These are phyloP conservation scores for Linnaemya tessellans DNA, from an alignment of 2,888 invertebrate species.

Conservation along the genomic window DNA sequence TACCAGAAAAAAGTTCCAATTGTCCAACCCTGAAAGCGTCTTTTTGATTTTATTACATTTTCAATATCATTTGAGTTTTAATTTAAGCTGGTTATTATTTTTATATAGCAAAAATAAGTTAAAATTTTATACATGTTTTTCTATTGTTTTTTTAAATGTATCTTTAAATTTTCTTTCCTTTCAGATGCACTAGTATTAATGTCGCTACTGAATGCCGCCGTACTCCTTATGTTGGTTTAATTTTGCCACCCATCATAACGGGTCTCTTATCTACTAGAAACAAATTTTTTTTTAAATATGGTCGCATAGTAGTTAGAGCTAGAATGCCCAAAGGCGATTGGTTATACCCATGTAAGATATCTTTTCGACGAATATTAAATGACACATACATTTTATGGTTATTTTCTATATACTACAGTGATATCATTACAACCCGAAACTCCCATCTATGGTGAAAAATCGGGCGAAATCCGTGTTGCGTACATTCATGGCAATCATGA, in stretches of 20 bases:
- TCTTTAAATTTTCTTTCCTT: conserved; percentile 18
- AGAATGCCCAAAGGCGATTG: conserved; percentile 91
- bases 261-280: conserved; percentile 86
- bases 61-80: no score
- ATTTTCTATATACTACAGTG: conserved; percentile 82
- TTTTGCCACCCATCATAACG: conserved; percentile 88
- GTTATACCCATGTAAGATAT: conserved; percentile 88
- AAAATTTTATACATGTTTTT: no score
- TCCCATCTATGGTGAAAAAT: conserved; percentile 86
- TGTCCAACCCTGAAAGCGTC: no score
- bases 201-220: conserved; percentile 76
- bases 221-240: conserved; percentile 76
- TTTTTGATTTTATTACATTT: no score
- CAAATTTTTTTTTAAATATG: conserved; percentile 88
- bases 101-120: no score
- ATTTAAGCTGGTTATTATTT: no score
- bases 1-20: no score
- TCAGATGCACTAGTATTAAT: conserved; percentile 84
- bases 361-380: background rate
- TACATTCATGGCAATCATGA: conserved; percentile 87
- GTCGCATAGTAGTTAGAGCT: conserved; percentile 88
- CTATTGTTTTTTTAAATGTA: no score
- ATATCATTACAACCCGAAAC: conserved; percentile 87
- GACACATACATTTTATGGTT: background rate
- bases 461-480: conserved; percentile 89